phyloP scores from a whole-genome alignment of 2,888 invertebrate genomes.

The Chalcis sispes region DNA sequence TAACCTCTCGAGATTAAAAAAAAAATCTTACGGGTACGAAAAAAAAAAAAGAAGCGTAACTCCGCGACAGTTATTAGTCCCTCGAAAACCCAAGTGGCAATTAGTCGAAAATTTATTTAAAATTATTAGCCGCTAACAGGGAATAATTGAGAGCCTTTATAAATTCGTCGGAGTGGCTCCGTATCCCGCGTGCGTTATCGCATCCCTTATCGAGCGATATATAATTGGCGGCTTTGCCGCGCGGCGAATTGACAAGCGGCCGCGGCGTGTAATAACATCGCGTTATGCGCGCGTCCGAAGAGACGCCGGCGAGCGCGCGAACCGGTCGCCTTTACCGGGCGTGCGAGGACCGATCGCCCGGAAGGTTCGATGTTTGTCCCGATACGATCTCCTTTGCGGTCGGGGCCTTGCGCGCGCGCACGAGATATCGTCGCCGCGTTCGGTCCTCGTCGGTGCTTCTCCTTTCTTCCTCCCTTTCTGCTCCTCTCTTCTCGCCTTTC shows the following conservation, averaged over 20 bases:
- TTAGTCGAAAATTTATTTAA: constrained; percentile 18
- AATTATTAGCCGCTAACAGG: constrained; percentile 19
- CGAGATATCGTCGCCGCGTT: neutral
- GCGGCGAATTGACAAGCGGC: constrained; percentile 34
- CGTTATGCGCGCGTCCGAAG: neutral
- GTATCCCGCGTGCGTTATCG: neutral
- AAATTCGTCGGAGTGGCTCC: neutral
- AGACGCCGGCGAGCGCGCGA: neutral
- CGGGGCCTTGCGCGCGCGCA: neutral
- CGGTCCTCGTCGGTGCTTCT: no score
- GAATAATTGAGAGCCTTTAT: neutral
- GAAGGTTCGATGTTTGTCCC: constrained; percentile 27
- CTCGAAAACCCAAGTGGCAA: no score
- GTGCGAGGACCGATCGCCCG: neutral
- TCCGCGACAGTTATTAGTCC: no score
- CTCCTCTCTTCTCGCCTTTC: no score
- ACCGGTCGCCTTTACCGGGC: constrained; percentile 31
- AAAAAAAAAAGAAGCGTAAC: no score
- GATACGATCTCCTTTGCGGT: constrained; percentile 45
- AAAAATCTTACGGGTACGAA: no score
- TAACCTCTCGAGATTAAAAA: no score
- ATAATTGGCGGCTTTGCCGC: constrained; percentile 19
- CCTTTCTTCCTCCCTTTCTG: neutral
- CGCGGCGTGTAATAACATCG: constrained; percentile 37
- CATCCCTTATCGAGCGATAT: constrained; percentile 7